Evolutionary conservation across 2,113 vertebrate species (phyloP).

Genomic region (Callaeas wilsoni): DNA sequence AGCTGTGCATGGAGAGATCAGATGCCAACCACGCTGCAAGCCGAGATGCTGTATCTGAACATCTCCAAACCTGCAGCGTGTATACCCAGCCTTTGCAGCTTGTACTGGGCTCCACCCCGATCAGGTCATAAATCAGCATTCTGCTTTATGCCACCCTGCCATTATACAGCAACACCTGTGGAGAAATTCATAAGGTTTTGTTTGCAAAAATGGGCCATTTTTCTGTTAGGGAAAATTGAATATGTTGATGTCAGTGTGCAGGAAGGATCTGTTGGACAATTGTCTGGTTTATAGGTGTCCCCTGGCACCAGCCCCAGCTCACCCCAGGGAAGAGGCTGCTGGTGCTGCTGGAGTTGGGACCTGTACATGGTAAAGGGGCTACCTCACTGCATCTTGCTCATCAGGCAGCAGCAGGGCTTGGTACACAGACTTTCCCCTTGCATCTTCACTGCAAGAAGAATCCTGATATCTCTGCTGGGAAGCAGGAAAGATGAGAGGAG

Average conservation of each 20-base stretch:
- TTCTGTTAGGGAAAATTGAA: background rate
- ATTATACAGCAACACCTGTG: background rate
- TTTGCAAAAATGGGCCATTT: background rate
- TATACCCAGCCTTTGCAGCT: background rate
- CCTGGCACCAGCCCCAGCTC: background rate
- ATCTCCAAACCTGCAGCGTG: accelerated
- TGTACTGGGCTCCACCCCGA: background rate
- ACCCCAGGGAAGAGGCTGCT: background rate
- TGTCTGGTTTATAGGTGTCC: background rate
- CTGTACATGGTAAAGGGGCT: background rate
- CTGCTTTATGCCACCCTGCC: background rate
- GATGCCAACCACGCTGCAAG: background rate
- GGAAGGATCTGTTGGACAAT: background rate
- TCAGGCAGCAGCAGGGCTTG: background rate
- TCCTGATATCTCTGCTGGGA: background rate
- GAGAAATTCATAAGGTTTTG: background rate
- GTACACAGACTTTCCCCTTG: background rate
- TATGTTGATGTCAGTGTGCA: background rate
- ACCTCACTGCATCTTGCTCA: background rate
- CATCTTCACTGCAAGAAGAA: background rate
- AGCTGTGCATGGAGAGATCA: background rate
- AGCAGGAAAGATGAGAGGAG: background rate
- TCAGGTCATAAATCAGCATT: background rate
- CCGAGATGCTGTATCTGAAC: background rate
- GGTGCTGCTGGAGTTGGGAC: background rate